Conservation (phyloP, 92 coral and sea anemone species). For the Zoanthus gigantus region DNA sequence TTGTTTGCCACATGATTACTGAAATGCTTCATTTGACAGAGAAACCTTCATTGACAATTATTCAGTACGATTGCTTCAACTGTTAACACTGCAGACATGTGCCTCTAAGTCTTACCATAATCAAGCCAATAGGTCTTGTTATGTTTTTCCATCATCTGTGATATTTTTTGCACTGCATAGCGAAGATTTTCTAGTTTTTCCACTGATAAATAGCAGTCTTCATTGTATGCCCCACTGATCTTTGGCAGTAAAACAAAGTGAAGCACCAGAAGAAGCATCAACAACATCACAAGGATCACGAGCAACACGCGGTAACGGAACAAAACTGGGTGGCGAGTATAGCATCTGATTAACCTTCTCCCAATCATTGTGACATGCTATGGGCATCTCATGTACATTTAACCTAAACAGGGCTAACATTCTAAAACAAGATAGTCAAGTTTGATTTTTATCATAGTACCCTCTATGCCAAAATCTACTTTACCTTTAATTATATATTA, state of each 20-base stretch:
- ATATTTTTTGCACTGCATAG: slow-evolving; percentile 73
- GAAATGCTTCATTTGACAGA: too few species aligned
- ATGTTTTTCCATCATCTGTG: slow-evolving; percentile 71
- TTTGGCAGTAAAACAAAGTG: slow-evolving; percentile 77
- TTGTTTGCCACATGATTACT: too few species aligned
- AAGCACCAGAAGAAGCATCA: slow-evolving; percentile 33
- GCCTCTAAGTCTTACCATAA: slow-evolving; percentile 65
- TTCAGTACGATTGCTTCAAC: too few species aligned
- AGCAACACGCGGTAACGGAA: slow-evolving; percentile 15
- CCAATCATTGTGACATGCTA: too few species aligned
- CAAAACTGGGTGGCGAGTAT: slow-evolving; percentile 6
- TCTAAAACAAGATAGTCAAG: too few species aligned
- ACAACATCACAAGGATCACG: neutral
- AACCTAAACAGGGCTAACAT: too few species aligned
- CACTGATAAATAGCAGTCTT: slow-evolving; percentile 73
- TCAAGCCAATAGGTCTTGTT: slow-evolving; percentile 90
- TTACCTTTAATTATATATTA: too few species aligned
- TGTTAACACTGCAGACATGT: too few species aligned
- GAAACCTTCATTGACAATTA: too few species aligned
- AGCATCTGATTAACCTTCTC: slow-evolving; percentile 5
- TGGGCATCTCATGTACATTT: too few species aligned
- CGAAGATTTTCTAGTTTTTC: slow-evolving; percentile 67
- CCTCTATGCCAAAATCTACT: too few species aligned
- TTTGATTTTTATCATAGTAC: too few species aligned
- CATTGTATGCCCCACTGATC: slow-evolving; percentile 77